Evolutionary conservation across 2,888 invertebrate genomes (phyloP).

Genomic region (Ommatoiulus sabulosus): DNA sequence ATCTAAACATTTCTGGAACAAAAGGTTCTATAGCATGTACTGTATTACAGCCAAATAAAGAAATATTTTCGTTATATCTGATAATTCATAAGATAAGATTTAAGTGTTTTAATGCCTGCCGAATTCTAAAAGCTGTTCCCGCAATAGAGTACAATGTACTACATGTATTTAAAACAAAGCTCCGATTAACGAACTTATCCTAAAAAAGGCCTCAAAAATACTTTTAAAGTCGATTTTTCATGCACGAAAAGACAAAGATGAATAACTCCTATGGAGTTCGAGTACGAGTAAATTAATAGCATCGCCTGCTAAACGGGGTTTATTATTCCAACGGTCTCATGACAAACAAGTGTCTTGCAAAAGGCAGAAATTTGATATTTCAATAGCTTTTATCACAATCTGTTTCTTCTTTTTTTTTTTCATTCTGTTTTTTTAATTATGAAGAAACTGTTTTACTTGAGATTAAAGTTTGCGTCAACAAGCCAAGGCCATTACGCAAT

Average conservation of each 20-base stretch:
- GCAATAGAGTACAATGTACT: no score
- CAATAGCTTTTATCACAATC: constrained; percentile 12
- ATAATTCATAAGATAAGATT: no score
- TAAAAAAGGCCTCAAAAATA: neutral
- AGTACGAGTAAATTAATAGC: neutral
- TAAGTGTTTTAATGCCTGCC: no score
- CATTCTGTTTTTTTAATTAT: neutral
- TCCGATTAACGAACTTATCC: neutral
- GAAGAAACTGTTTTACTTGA: neutral
- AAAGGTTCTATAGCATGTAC: no score
- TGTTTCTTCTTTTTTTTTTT: neutral
- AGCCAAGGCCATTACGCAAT: constrained; percentile 19
- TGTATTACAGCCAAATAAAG: no score
- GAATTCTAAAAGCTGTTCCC: no score
- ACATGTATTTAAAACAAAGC: no score
- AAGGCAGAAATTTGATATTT: neutral
- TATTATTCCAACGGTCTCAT: neutral
- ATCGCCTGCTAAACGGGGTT: neutral
- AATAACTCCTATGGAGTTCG: neutral
- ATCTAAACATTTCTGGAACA: no score
- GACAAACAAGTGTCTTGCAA: constrained; percentile 19
- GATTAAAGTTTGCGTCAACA: constrained; percentile 9
- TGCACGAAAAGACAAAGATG: neutral
- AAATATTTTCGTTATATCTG: no score
- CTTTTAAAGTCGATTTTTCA: neutral